A percentile compares a stretch with the other conserved stretches of the same genome.
phyloP scores from a whole-genome alignment of 2,797 vertebrate species.

The Denticeps clupeoides region DNA sequence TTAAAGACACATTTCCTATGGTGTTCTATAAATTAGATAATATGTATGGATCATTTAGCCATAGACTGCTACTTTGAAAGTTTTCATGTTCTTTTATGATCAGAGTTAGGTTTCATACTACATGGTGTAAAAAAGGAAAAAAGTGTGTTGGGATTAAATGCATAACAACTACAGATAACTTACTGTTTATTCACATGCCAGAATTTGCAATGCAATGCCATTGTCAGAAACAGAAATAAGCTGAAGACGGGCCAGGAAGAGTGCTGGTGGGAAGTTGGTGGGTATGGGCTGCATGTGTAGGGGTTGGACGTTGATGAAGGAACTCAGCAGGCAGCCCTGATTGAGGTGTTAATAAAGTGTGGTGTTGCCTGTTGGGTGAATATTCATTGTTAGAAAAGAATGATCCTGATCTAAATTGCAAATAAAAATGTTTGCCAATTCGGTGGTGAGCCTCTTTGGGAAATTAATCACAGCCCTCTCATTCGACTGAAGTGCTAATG shows the following conservation, averaged over 20 bases:
- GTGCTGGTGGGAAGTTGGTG: neutral
- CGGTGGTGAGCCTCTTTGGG: constrained; percentile 59
- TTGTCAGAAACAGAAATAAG: neutral
- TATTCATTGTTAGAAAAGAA: constrained; percentile 55
- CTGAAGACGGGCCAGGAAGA: no score
- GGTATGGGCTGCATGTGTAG: constrained; percentile 1
- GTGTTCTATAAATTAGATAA: no score
- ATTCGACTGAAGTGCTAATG: constrained; percentile 68
- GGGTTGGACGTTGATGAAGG: constrained; percentile 34
- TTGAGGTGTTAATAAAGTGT: constrained; percentile 77
- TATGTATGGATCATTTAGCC: no score
- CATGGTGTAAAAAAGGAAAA: no score
- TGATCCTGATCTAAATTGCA: constrained; percentile 63
- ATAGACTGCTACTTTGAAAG: no score
- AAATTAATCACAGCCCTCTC: constrained; percentile 74
- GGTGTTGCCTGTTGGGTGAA: constrained; percentile 65
- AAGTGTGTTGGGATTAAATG: no score
- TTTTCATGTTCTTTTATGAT: no score
- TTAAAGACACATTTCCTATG: no score
- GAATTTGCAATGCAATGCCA: no score
- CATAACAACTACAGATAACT: no score
- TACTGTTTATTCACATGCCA: no score
- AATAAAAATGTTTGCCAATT: constrained; percentile 56
- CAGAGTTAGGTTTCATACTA: no score
- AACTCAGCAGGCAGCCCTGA: constrained; percentile 57